Percentiles rank a stretch among this genome's conserved stretches.
These are phyloP conservation scores for Dinocampus coccinellae DNA, from an alignment of 2,888 invertebrate species.

Conservation along the genomic window DNA sequence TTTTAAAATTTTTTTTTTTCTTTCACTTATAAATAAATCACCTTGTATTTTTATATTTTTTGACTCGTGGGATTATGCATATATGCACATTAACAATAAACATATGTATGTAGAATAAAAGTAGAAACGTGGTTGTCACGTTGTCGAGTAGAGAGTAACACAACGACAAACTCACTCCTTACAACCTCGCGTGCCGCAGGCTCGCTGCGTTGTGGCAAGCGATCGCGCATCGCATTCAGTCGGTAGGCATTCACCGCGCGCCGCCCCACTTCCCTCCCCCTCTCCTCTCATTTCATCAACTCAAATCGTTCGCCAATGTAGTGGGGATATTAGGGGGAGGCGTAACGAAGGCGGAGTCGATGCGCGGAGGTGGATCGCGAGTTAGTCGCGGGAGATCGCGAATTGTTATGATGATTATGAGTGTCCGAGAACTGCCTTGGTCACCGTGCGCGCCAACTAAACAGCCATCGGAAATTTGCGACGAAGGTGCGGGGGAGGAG, in stretches of 20 bases:
- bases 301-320: slow-evolving; percentile 10
- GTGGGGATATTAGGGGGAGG: slow-evolving; percentile 52
- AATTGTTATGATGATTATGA: slow-evolving; percentile 69
- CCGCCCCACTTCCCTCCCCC: no score
- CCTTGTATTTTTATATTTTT: neutral
- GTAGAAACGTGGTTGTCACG: slow-evolving; percentile 57
- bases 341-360: slow-evolving; percentile 62
- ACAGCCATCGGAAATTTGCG: slow-evolving; percentile 48
- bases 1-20: no score
- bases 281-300: slow-evolving; percentile 6
- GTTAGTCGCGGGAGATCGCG: slow-evolving; percentile 59
- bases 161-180: slow-evolving; percentile 56
- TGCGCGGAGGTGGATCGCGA: slow-evolving; percentile 69
- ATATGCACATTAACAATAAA: no score
- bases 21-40: neutral
- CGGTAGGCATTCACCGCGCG: slow-evolving; percentile 30
- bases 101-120: neutral
- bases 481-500: slow-evolving; percentile 17
- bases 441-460: slow-evolving; percentile 47
- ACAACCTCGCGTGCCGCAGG: slow-evolving; percentile 68
- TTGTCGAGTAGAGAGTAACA: slow-evolving; percentile 48
- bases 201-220: slow-evolving; percentile 68
- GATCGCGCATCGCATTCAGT: slow-evolving; percentile 40
- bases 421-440: slow-evolving; percentile 63
- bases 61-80: neutral